Evolutionary conservation across 2,888 invertebrate genomes (phyloP).

Genomic region (Timema cristinae): DNA sequence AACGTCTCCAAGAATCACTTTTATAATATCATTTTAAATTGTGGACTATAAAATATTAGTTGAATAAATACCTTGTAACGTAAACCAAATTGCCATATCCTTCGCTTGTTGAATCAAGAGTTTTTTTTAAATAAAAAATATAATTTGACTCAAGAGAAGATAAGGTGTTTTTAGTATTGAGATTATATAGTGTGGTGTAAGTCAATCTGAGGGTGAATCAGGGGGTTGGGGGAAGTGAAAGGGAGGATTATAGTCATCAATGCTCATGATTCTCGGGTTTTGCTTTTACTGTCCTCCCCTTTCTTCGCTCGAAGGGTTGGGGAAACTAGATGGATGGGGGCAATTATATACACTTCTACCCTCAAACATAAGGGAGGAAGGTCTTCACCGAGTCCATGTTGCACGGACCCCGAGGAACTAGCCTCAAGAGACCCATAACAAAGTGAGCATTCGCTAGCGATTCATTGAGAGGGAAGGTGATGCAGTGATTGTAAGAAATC

Average conservation of each 20-base stretch:
- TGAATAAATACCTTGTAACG: no score
- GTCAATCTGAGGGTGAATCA: slow-evolving; percentile 17
- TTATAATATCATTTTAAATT: no score
- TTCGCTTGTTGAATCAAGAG: no score
- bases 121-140: no score
- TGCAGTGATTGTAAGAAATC: no score
- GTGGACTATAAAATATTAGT: no score
- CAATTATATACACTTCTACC: not conserved
- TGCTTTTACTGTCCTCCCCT: not conserved
- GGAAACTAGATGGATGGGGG: not conserved
- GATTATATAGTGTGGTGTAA: slow-evolving; percentile 7
- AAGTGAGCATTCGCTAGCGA: slow-evolving; percentile 27
- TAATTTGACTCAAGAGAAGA: no score
- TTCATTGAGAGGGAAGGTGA: slow-evolving; percentile 4
- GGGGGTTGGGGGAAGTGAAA: slow-evolving; percentile 13
- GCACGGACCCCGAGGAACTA: not conserved
- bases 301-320: not conserved
- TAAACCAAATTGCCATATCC: no score
- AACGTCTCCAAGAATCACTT: no score
- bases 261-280: slow-evolving; percentile 24
- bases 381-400: not conserved
- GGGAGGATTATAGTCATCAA: slow-evolving; percentile 24
- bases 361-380: not conserved
- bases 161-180: no score
- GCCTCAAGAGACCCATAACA: slow-evolving; percentile 24